Evolutionary conservation across 2,113 vertebrate genomes (phyloP), one percentile per base, ranked within the genome.

Genomic region (Hydrolagus affinis): DNA sequence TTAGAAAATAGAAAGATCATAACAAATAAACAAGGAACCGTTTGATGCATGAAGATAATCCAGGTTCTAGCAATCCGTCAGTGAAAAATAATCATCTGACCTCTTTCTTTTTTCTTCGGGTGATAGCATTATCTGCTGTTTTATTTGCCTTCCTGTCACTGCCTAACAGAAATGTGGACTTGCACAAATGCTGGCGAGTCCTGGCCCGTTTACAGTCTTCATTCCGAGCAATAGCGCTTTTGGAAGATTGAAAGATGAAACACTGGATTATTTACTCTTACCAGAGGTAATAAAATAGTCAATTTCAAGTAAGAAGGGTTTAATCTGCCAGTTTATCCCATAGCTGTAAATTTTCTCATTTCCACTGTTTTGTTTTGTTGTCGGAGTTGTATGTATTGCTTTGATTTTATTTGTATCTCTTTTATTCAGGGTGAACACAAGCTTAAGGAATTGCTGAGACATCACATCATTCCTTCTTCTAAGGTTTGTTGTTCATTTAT

Each of bases 381-480:
- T 59, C 21, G 21, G 59, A 15, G 6, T 23, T 14, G 12, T 83
- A 83, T 68, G 7, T 66, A 19, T 15, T 19, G 8, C 71, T 70
- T 56, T 86, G 21, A 86, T 59, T 25, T 17, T 21, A 32, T 70
- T 44, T 8, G 44, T 28, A 85, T 70, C 74, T 68, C 88, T 86
- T 56, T 86, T 89, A 60, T 87, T 8, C 87, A 99, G 97, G 97
- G 97, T 62, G 94, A 89, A 64, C 87, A 85, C 85, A 98, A 98
- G 87, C 90, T 96, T 87, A 88, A 95, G 88, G 97, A 97, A 88
- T 91, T 99, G 0, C 71, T 98, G 85, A 89, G 94, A 88, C 93
- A 98, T 72, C 97, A 99, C 89, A 86, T 98, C 7, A 76, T 98
- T 70, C 85, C 90, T 0, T 90, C 90, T 3, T 88, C 91, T 0